Base-by-base conservation (phyloP, 2,888 invertebrate genomes). In the Epirrhoe alternata region DNA sequence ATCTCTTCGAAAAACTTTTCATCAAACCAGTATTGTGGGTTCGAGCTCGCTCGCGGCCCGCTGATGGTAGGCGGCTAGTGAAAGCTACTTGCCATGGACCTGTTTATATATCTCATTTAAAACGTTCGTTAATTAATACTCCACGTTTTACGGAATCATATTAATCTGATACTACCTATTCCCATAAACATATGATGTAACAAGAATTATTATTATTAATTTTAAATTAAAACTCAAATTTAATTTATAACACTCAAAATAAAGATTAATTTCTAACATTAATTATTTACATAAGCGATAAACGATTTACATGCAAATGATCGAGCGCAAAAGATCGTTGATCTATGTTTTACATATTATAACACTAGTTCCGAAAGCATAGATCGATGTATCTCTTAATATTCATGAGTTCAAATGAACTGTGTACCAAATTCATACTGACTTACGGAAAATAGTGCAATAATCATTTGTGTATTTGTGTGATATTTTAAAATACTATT, bases 61-160 rank as follows among this genome's bases (percentile, higher is more conserved):
- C 74, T 56, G 68, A 69, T 77, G 76, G 88, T 85, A 82, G 86
- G 86, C 84, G 85, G 75, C 74, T 74, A 88, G 91, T 89, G 91
- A 90, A 90, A 90, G 90, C 86, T 81, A 72, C 70, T 76, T 62
- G 73, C 68, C 73, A 66, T 74, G 72, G 76, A 80, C 79, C 82
- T 80, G 79, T 82, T 82, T 84, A 61, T 55, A 50, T 54, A 74
- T 76, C 72, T 77, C 72, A 84, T 87, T 85, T 80, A 78, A 77
- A 79, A 80, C 79, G 80, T 85, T 82, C 74, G 77, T 70, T 85
- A 81, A 80, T 84, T 69, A 70, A 70, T 68, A 83, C 82, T 84
- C 82, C 85, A 79, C 75, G 76, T 84, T 85, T 86, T 80, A 77
- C 76, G 74, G 75, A 83, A 82, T 75, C 65, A 62, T 66, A 66